These are phyloP conservation scores for Ectemnius continuus DNA, from an alignment of 2,888 invertebrate genomes.

Conservation along the genomic window DNA sequence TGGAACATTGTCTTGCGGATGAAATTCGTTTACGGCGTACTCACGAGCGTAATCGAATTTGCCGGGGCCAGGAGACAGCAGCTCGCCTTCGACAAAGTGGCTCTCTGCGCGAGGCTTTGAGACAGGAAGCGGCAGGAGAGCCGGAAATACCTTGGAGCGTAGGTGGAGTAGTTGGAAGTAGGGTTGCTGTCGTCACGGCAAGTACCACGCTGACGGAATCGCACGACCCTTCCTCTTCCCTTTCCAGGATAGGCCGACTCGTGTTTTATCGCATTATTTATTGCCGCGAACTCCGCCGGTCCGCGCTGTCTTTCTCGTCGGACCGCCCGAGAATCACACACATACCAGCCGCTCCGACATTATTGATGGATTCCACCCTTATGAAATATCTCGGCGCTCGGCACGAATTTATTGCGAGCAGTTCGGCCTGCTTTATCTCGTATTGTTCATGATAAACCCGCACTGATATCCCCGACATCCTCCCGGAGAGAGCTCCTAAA, in stretches of 20 bases:
- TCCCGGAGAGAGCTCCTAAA: slow-evolving; percentile 59
- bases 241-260: slow-evolving; percentile 72
- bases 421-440: slow-evolving; percentile 76
- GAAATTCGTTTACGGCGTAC: slow-evolving; percentile 59
- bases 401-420: slow-evolving; percentile 77
- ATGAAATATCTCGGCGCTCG: slow-evolving; percentile 76
- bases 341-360: slow-evolving; percentile 52
- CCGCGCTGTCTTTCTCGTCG: slow-evolving; percentile 40
- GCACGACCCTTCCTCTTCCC: slow-evolving; percentile 32
- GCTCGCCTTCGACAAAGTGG: slow-evolving; percentile 54
- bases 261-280: slow-evolving; percentile 78
- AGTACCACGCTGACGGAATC: slow-evolving; percentile 52
- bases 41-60: slow-evolving; percentile 59
- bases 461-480: slow-evolving; percentile 69
- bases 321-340: slow-evolving; percentile 59
- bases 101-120: slow-evolving; percentile 40
- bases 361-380: slow-evolving; percentile 78
- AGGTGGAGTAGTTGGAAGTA: slow-evolving; percentile 45
- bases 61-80: slow-evolving; percentile 35
- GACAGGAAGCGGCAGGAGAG: slow-evolving; percentile 44
- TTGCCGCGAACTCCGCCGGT: slow-evolving; percentile 66
- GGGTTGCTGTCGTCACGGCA: slow-evolving; percentile 13
- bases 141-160: slow-evolving; percentile 45
- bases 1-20: slow-evolving; percentile 50
- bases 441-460: slow-evolving; percentile 77